Conservation (phyloP, 2,113 vertebrate species). For the Lonchura striata region DNA sequence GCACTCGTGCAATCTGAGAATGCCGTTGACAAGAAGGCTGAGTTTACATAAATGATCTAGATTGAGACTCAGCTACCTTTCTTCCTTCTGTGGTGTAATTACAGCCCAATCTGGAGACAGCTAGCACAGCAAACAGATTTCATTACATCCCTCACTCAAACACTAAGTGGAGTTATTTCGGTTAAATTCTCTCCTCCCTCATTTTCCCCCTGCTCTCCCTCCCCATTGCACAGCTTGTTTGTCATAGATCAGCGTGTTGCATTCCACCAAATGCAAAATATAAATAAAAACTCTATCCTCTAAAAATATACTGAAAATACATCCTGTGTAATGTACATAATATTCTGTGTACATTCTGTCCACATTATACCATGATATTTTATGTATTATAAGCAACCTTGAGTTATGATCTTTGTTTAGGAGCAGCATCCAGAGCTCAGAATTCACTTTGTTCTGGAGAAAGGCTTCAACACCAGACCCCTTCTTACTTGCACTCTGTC, state of each 20-base stretch:
- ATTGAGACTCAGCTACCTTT: slow-evolving; percentile 78
- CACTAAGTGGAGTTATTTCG: slow-evolving; percentile 77
- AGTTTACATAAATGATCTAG: slow-evolving; percentile 83
- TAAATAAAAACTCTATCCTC: not conserved
- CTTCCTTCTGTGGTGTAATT: slow-evolving; percentile 86
- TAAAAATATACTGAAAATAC: not conserved
- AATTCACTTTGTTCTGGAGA: not conserved
- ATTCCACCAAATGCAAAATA: slow-evolving; percentile 28
- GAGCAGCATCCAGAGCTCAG: not conserved
- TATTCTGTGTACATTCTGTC: not conserved
- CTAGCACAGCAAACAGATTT: slow-evolving; percentile 85
- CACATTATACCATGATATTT: not conserved
- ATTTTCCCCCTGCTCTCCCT: not conserved
- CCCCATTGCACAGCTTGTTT: slow-evolving; percentile 29
- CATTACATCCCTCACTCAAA: slow-evolving; percentile 79
- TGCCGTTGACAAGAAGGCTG: slow-evolving; percentile 82
- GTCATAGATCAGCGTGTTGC: slow-evolving; percentile 17
- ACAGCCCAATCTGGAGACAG: slow-evolving; percentile 87
- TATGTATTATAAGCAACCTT: not conserved
- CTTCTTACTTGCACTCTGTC: not conserved
- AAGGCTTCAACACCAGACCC: not conserved
- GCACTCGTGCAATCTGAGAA: slow-evolving; percentile 77
- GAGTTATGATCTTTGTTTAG: not conserved
- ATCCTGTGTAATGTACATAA: not conserved
- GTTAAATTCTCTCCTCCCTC: slow-evolving; percentile 59